Percentiles rank a stretch among this genome's conserved stretches.
Conservation (phyloP, 2,113 vertebrate genomes). For the Xiphophorus couchianus region DNA sequence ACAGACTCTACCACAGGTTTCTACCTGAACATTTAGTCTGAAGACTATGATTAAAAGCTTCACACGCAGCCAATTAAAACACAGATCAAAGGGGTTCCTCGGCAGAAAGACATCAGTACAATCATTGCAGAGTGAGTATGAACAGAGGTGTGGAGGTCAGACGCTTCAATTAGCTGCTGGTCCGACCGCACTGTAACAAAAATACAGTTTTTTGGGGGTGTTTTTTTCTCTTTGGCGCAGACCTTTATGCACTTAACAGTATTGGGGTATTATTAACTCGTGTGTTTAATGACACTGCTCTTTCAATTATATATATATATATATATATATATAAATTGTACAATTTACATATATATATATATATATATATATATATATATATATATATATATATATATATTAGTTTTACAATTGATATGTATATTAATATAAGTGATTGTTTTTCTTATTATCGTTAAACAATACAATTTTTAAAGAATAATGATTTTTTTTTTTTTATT, state of each 20-base stretch:
- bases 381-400: too few relatives aligned
- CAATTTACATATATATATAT: too few relatives aligned
- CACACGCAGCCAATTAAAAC: conserved; percentile 59
- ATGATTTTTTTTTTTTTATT: too few relatives aligned
- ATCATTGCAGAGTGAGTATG: conserved; percentile 9
- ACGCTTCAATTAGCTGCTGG: conserved; percentile 38
- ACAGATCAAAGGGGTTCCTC: conserved; percentile 37
- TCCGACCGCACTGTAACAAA: conserved; percentile 14
- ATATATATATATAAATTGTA: too few relatives aligned
- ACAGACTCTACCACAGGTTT: conserved; percentile 31
- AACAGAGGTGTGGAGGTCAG: conserved; percentile 11
- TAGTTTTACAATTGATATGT: neutral
- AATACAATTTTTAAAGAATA: too few relatives aligned
- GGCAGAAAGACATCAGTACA: conserved; percentile 37
- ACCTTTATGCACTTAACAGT: neutral
- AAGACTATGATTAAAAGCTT: conserved; percentile 54
- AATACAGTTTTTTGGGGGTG: neutral
- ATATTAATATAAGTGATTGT: neutral
- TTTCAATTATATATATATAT: neutral
- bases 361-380: too few relatives aligned
- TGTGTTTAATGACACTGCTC: neutral
- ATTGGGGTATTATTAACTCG: conserved; percentile 3
- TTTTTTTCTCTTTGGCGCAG: neutral
- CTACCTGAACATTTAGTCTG: conserved; percentile 41
- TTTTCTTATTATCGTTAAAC: too few relatives aligned